phyloP scores from a whole-genome alignment of 2,888 invertebrate species.

The Xestia xanthographa region DNA sequence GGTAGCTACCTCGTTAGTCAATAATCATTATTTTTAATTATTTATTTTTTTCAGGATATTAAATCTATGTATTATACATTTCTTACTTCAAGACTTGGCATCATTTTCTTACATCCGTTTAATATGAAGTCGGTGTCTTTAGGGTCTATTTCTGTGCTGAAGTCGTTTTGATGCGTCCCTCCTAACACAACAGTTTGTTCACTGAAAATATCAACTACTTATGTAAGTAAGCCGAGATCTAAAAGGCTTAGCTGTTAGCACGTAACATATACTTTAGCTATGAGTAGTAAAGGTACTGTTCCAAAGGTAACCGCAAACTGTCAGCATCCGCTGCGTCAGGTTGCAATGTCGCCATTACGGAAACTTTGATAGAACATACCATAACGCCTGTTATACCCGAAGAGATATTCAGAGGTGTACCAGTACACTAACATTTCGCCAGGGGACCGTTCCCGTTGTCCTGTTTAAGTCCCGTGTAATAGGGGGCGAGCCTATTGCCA shows the following conservation, averaged over 20 bases:
- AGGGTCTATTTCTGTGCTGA: conserved; percentile 87
- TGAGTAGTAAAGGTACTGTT: not conserved
- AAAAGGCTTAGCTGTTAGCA: not conserved
- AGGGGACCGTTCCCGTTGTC: no score
- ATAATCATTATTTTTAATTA: no score
- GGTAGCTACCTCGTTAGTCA: no score
- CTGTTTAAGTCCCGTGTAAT: not conserved
- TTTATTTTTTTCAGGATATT: not conserved
- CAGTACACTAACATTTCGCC: not conserved
- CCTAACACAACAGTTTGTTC: conserved; percentile 92
- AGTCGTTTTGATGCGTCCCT: conserved; percentile 94
- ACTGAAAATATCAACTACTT: not conserved
- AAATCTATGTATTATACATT: not conserved
- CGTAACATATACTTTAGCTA: not conserved
- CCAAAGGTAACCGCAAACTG: not conserved
- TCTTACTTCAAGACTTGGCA: conserved; percentile 91
- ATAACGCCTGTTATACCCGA: not conserved
- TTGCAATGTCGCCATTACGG: not conserved
- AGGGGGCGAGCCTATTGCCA: not conserved
- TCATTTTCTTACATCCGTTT: conserved; percentile 90
- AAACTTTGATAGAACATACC: not conserved
- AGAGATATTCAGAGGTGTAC: not conserved
- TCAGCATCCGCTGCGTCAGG: not conserved
- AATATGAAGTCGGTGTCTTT: conserved; percentile 91
- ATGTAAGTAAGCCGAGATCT: not conserved